phyloP scores from a whole-genome alignment of 2,888 invertebrate genomes.

The Aquatica leii region DNA sequence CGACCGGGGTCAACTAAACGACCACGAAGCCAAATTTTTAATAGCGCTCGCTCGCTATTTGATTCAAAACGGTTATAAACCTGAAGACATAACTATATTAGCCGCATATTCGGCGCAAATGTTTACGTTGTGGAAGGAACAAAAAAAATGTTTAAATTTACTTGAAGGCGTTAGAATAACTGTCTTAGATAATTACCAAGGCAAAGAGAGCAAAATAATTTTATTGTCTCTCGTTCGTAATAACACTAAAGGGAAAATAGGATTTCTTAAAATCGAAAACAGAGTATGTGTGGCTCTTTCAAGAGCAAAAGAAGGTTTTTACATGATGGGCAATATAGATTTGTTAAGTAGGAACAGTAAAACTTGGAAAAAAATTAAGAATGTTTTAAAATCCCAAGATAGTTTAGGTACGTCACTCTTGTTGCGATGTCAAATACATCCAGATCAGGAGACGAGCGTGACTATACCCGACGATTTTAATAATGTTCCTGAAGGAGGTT shows the following conservation, averaged over 20 bases:
- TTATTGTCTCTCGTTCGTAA: constrained; percentile 84
- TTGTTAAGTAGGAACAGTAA: constrained; percentile 55
- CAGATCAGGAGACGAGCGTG: constrained; percentile 58
- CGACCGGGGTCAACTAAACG: not conserved
- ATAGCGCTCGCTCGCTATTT: constrained; percentile 73
- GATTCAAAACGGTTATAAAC: constrained; percentile 66
- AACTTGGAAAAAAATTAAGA: constrained; percentile 67
- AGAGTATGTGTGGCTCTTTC: constrained; percentile 82
- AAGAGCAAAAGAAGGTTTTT: constrained; percentile 74
- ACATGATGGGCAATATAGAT: constrained; percentile 77
- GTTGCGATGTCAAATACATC: constrained; percentile 65
- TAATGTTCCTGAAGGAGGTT: constrained; percentile 65
- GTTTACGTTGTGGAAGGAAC: constrained; percentile 64
- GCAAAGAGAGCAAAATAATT: constrained; percentile 81
- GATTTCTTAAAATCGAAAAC: constrained; percentile 74
- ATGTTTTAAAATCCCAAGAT: constrained; percentile 60
- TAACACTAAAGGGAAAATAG: constrained; percentile 72
- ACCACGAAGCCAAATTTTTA: too few species aligned
- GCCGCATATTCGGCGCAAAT: constrained; percentile 77
- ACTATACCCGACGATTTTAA: constrained; percentile 59
- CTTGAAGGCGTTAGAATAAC: constrained; percentile 67
- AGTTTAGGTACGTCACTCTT: constrained; percentile 65
- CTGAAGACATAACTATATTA: constrained; percentile 75
- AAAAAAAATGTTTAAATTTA: constrained; percentile 39
- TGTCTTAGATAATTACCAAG: constrained; percentile 83